These are phyloP conservation scores for Latrodectus hesperus DNA, from an alignment of 2,888 invertebrate species.

Conservation along the genomic window DNA sequence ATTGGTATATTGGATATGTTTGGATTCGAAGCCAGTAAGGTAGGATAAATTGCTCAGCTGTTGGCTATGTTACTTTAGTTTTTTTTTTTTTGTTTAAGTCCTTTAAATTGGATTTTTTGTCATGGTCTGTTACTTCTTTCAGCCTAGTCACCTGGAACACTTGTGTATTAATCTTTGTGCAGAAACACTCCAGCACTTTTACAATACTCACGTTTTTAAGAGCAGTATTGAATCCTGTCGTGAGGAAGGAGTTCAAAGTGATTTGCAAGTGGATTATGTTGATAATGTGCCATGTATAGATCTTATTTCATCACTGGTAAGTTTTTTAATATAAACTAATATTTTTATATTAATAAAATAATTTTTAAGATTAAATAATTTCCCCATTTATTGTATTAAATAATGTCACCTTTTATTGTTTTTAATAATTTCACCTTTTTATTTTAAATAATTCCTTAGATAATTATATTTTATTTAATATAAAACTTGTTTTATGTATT, in stretches of 20 bases:
- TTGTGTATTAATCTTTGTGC: conserved; percentile 95
- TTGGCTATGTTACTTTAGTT: background rate
- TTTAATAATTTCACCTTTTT: too few relatives aligned
- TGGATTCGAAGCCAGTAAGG: conserved; percentile 93
- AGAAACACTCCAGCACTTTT: conserved; percentile 98
- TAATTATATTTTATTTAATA: too few relatives aligned
- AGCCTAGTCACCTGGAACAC: conserved; percentile 91
- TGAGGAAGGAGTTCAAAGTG: conserved; percentile 92
- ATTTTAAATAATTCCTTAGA: too few relatives aligned
- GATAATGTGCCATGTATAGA: conserved; percentile 97
- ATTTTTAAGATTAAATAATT: too few relatives aligned
- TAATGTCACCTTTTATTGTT: too few relatives aligned
- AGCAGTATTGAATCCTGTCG: conserved; percentile 93
- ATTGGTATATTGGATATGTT: conserved; percentile 98
- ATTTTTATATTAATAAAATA: too few relatives aligned
- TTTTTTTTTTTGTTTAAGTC: conserved; percentile 1
- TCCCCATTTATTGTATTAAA: too few relatives aligned
- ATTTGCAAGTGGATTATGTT: conserved; percentile 93
- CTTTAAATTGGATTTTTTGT: too few relatives aligned
- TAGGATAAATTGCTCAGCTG: conserved; percentile 70
- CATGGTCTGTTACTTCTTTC: conserved; percentile 41
- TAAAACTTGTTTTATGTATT: too few relatives aligned
- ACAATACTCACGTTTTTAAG: conserved; percentile 97
- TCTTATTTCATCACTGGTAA: conserved; percentile 89
- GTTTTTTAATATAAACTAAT: background rate